Evolutionary conservation across 2,888 invertebrate genomes (phyloP).

Genomic region (Rotaria magnacalcarata): DNA sequence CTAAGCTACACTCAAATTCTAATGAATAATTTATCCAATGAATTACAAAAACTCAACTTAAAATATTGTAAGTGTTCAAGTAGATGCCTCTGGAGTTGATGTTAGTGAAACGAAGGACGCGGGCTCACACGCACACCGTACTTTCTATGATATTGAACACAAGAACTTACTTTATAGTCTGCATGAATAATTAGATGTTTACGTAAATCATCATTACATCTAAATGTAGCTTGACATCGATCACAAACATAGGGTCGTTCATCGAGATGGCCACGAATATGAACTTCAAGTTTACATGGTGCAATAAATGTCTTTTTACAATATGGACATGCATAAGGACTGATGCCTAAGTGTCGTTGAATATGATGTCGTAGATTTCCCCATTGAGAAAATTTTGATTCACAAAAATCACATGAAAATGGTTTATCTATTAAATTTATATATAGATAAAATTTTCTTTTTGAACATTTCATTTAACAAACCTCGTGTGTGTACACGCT

Average conservation of each 20-base stretch:
- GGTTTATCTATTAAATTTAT: conserved; percentile 9
- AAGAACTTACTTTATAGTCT: neutral
- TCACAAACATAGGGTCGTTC: conserved; percentile 35
- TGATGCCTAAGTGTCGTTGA: conserved; percentile 36
- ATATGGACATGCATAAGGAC: conserved; percentile 37
- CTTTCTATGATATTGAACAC: neutral
- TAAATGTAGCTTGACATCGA: conserved; percentile 29
- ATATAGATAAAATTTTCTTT: too few relatives aligned
- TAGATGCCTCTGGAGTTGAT: too few relatives aligned
- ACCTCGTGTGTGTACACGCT: conserved; percentile 37
- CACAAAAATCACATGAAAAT: conserved; percentile 37
- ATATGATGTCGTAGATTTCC: conserved; percentile 37
- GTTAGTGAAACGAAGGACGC: too few relatives aligned
- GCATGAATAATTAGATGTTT: conserved; percentile 37
- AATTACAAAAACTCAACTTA: too few relatives aligned
- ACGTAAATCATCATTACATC: conserved; percentile 38
- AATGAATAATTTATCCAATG: too few relatives aligned
- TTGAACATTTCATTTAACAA: neutral
- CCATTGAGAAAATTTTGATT: conserved; percentile 25
- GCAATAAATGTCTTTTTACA: conserved; percentile 35
- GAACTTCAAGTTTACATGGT: conserved; percentile 36
- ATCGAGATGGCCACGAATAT: conserved; percentile 30
- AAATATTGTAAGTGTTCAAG: too few relatives aligned
- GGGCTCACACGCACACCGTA: too few relatives aligned
- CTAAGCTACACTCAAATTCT: too few relatives aligned